Percentiles rank a stretch among this genome's conserved stretches.
phyloP scores from a whole-genome alignment of 2,888 invertebrate genomes.

The Steinernema hermaphroditum region DNA sequence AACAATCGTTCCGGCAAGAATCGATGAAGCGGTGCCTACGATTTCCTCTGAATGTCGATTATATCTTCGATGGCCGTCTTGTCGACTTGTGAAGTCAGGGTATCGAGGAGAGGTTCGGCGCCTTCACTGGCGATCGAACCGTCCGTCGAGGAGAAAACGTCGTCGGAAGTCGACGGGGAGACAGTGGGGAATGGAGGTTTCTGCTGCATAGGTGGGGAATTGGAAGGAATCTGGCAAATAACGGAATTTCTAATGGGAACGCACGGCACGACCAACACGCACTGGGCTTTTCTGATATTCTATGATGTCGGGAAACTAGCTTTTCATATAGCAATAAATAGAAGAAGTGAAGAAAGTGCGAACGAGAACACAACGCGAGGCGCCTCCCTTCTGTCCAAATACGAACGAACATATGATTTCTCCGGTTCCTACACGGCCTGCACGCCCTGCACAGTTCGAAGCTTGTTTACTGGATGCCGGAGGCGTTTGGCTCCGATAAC shows the following conservation, averaged over 20 bases:
- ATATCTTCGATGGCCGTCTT: conserved; percentile 56
- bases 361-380: no score
- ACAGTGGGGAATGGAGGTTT: background rate
- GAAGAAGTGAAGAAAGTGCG: no score
- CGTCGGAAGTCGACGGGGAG: conserved; percentile 6
- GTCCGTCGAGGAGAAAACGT: conserved; percentile 1
- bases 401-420: conserved; percentile 5
- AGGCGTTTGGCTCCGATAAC: no score
- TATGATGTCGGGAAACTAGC: background rate
- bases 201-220: no score
- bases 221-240: no score
- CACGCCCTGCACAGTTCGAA: no score
- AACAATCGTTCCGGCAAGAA: conserved; percentile 24
- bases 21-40: conserved; percentile 40
- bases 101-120: conserved; percentile 35
- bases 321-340: background rate
- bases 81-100: conserved; percentile 54
- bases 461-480: no score
- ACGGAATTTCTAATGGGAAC: background rate
- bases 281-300: no score
- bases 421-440: background rate
- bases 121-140: background rate
- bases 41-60: conserved; percentile 56
- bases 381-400: no score
- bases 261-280: no score